Conservation (phyloP, 2,888 invertebrate genomes). For the Luffia ferchaultella region DNA sequence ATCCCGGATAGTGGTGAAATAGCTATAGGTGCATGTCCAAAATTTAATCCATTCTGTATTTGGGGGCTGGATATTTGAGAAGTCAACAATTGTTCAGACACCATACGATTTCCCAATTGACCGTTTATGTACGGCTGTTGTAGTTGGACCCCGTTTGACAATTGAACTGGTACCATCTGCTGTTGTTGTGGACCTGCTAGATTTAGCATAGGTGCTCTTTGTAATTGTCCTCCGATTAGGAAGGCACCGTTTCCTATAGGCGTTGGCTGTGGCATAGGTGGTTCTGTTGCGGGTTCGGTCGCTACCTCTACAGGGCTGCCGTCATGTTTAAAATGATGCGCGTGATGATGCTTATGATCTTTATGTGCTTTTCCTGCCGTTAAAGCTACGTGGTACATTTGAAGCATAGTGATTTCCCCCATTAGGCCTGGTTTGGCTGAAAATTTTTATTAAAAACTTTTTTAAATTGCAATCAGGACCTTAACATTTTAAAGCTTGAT, state of each 20-base stretch:
- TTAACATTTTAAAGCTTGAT: no score
- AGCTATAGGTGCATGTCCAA: neutral
- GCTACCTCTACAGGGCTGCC: slow-evolving; percentile 69
- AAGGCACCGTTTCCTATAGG: slow-evolving; percentile 61
- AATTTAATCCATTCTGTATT: neutral
- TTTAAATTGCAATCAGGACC: no score
- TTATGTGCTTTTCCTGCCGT: slow-evolving; percentile 88
- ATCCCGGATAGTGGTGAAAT: neutral
- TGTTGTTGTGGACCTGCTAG: slow-evolving; percentile 40
- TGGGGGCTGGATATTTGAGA: slow-evolving; percentile 1
- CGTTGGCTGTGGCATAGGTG: slow-evolving; percentile 48
- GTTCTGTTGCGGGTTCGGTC: slow-evolving; percentile 62
- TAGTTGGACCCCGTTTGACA: slow-evolving; percentile 55
- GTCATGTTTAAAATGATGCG: slow-evolving; percentile 79
- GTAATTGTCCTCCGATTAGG: slow-evolving; percentile 71
- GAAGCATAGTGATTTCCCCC: slow-evolving; percentile 82
- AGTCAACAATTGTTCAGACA: slow-evolving; percentile 64
- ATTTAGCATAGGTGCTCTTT: slow-evolving; percentile 63
- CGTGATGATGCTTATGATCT: slow-evolving; percentile 89
- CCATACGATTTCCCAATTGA: slow-evolving; percentile 66
- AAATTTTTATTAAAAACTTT: slow-evolving; percentile 13
- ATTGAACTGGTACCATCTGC: slow-evolving; percentile 52
- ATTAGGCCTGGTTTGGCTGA: slow-evolving; percentile 71
- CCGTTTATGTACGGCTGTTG: slow-evolving; percentile 71
- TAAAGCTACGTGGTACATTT: slow-evolving; percentile 80